phyloP scores from a whole-genome alignment of 2,113 vertebrate species.

The Pogona vitticeps region DNA sequence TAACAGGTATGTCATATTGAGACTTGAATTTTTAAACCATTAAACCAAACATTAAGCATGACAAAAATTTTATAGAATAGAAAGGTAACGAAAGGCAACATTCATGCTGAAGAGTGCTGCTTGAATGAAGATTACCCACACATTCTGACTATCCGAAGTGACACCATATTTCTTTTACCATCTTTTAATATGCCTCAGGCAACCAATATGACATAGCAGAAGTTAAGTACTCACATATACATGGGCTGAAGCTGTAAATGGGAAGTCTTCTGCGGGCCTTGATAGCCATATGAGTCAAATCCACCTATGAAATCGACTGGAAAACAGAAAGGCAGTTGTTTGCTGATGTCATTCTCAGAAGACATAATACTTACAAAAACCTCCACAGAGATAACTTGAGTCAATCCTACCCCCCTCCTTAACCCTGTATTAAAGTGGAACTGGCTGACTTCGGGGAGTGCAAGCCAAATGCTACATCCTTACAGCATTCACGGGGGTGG shows the following conservation, averaged over 20 bases:
- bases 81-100: conserved; percentile 14
- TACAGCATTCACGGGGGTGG: not conserved
- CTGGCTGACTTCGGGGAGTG: conserved; percentile 35
- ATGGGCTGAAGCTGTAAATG: conserved; percentile 98
- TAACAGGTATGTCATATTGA: not conserved
- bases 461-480: conserved; percentile 31
- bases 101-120: conserved; percentile 11
- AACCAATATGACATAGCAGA: conserved; percentile 19
- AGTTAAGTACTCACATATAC: conserved; percentile 93
- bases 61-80: conserved; percentile 38
- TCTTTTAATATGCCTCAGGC: conserved; percentile 55
- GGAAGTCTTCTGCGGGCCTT: conserved; percentile 99
- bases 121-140: conserved; percentile 43
- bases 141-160: conserved; percentile 48
- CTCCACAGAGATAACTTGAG: conserved; percentile 29
- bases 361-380: conserved; percentile 36
- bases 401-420: not conserved
- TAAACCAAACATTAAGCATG: conserved; percentile 42
- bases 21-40: conserved; percentile 20
- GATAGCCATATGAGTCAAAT: conserved; percentile 98
- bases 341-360: conserved; percentile 55
- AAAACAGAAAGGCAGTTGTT: conserved; percentile 60
- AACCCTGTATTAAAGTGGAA: conserved; percentile 59
- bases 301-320: conserved; percentile 99
- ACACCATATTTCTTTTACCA: conserved; percentile 49